These are phyloP conservation scores for Aurelia aurita complex sp. Pacific DNA, from an alignment of 30 jellyfish, hydroid and myxozoan species.

Conservation along the genomic window DNA sequence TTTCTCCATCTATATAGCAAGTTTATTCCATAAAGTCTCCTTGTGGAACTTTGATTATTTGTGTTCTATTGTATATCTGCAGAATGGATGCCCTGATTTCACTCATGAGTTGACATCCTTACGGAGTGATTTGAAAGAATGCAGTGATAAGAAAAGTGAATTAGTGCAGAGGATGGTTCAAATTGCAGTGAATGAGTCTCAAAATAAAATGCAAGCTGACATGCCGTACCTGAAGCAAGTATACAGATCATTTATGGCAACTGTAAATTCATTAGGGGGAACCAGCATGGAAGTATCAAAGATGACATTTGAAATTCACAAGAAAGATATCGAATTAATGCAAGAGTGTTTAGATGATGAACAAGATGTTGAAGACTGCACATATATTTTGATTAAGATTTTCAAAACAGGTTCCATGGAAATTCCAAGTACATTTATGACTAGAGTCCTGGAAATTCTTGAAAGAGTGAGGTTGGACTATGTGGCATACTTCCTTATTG, in stretches of 20 bases:
- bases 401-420: slow-evolving; percentile 7
- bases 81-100: background rate
- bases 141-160: slow-evolving; percentile 18
- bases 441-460: background rate
- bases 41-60: no score
- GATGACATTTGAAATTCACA: background rate
- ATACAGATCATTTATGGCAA: slow-evolving; percentile 4
- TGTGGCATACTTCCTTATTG: background rate
- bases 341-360: slow-evolving; percentile 20
- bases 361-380: slow-evolving; percentile 18
- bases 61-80: background rate
- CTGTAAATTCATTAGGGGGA: background rate
- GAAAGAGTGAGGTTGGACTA: slow-evolving; percentile 10
- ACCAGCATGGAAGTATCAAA: background rate
- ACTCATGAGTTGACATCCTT: background rate
- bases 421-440: background rate
- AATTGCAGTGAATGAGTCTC: slow-evolving; percentile 27
- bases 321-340: background rate
- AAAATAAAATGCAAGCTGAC: background rate
- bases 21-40: no score
- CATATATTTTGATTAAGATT: background rate
- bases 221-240: slow-evolving; percentile 46
- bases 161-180: background rate
- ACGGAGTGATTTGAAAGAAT: slow-evolving; percentile 5
- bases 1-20: no score